Evolutionary conservation across 2,888 invertebrate species (phyloP), one percentile per base, ranked within the genome.

Genomic region (Napeogenes inachia): DNA sequence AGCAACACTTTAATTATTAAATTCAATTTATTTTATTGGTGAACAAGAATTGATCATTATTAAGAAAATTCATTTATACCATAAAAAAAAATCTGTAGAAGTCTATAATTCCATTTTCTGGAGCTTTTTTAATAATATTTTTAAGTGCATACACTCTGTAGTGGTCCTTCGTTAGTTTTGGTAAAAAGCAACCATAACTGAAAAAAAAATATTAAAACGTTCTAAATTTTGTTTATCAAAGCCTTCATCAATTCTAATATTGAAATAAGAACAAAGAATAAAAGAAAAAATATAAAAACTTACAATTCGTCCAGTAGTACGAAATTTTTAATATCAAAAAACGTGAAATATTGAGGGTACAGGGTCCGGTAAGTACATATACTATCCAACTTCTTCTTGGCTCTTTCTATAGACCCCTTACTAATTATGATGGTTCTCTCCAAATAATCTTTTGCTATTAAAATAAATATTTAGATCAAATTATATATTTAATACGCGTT

Each of bases 331-430:
- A 67, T 47, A 59, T 75, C 67, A 4, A 67, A 59, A 0, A 67
- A 55, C 3, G 70, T 64, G 54, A 77, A 75, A 32, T 71, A 74
- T 6, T 74, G 70, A 0, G 81, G 77, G 60, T 79, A 59, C 42
- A 81, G 30, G 0, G 75, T 75, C n/a, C 70, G 75, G 13, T 75
- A 62, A 0, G 82, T 82, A 42, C 78, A 79, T 8, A 75, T 54
- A 61, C 73, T 78, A n/a, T 82, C 82, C 2, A 82, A 30, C 13
- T 68, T 73, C 4, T 64, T 64, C 59, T 82, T 82, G 0, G 78
- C 73, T 45, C 70, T 69, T 63, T 82, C 81, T 8, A 76, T 60
- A 0, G 78, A 74, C 3, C 80, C 80, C 62, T 78, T 81, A 3
- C 70, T 57, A 1, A 69, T 33, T 0, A 81, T 55, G 6, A 81